phyloP scores from a whole-genome alignment of 2,113 vertebrate species.

The Eurystomus gularis region DNA sequence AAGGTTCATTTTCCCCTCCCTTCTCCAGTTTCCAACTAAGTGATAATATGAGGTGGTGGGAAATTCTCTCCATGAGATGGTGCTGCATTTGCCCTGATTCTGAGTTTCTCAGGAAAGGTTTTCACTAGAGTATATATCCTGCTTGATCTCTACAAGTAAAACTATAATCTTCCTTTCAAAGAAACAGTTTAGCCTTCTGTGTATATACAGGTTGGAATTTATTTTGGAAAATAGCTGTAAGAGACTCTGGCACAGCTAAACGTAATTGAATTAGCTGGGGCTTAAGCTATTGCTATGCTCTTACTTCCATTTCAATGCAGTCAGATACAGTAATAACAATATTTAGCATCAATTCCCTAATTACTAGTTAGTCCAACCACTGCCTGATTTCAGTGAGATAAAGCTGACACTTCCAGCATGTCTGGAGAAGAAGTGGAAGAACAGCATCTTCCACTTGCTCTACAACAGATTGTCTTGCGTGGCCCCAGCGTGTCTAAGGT shows the following conservation, averaged over 20 bases:
- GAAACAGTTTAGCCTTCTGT: constrained; percentile 21
- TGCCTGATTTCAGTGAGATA: neutral
- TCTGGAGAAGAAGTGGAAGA: neutral
- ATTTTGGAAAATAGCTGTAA: constrained; percentile 32
- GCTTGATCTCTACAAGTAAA: constrained; percentile 36
- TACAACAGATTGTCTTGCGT: neutral
- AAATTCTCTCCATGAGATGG: constrained; percentile 8
- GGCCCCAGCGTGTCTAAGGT: too few relatives aligned
- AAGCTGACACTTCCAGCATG: neutral
- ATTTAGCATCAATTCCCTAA: neutral
- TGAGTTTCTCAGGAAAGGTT: constrained; percentile 28
- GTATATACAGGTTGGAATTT: constrained; percentile 28
- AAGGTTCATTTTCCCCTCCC: constrained; percentile 35
- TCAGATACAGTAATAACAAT: constrained; percentile 3
- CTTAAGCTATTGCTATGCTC: neutral
- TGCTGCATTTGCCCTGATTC: constrained; percentile 19
- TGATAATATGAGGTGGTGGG: neutral
- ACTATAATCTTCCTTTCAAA: constrained; percentile 57
- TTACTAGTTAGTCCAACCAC: neutral
- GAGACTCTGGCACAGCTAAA: constrained; percentile 20
- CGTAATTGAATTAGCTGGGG: constrained; percentile 30
- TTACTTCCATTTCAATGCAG: neutral
- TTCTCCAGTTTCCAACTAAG: constrained; percentile 24
- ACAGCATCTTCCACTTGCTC: neutral
- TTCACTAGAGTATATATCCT: neutral